These are phyloP conservation scores for Acleris literana DNA, from an alignment of 2,888 invertebrate species.

Conservation along the genomic window DNA sequence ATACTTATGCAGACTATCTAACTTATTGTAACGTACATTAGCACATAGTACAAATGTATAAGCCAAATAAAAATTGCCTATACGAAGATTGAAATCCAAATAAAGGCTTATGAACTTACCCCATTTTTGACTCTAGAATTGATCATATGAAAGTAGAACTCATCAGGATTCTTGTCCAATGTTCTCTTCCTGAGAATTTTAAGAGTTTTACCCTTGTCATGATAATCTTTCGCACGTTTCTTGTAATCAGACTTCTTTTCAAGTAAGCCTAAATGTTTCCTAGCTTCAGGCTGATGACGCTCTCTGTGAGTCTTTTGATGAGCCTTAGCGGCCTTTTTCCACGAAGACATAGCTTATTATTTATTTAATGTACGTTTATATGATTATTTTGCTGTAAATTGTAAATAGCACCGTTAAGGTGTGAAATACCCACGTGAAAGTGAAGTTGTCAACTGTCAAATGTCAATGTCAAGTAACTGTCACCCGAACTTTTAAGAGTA, in stretches of 20 bases:
- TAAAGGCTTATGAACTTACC: constrained; percentile 55
- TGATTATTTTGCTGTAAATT: neutral
- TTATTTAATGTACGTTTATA: neutral
- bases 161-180: constrained; percentile 97
- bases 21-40: too few relatives aligned
- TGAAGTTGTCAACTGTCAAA: neutral
- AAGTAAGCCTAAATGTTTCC: constrained; percentile 90
- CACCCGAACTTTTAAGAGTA: neutral
- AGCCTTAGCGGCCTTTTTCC: constrained; percentile 94
- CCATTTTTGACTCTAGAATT: constrained; percentile 89
- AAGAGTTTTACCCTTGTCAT: constrained; percentile 92
- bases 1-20: too few relatives aligned
- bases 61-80: neutral
- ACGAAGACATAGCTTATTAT: constrained; percentile 89
- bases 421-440: constrained; percentile 7
- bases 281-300: constrained; percentile 91
- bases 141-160: constrained; percentile 99
- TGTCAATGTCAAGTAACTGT: neutral
- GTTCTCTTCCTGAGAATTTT: constrained; percentile 92
- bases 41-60: too few relatives aligned
- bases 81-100: neutral
- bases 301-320: constrained; percentile 93
- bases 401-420: neutral
- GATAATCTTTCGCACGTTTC: constrained; percentile 89
- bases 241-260: constrained; percentile 96